Base-by-base conservation (phyloP, 1,140 invertebrate species). In the Triops longicaudatus region DNA sequence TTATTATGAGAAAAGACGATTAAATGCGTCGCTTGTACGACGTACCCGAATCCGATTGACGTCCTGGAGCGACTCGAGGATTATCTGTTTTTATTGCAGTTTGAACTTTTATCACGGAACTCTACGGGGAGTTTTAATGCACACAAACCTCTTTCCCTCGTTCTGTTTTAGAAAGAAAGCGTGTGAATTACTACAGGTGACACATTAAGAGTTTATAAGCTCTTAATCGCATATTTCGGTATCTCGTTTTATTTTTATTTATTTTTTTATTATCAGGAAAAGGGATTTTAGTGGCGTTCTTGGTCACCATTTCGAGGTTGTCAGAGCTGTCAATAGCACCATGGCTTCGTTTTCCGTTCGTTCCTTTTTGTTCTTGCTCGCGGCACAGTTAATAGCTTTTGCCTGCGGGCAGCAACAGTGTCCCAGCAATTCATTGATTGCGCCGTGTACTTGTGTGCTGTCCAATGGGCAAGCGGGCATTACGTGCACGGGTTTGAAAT, bases 371-470 rank as follows among this genome's bases (percentile, higher is more conserved):
- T 11, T 63, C 31, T 37, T 2, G 31, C 31, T 37, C 2, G 2
- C 31, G 50, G 50, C n/a, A 5, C 22, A 22, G 0, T 63, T 63
- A 14, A 22, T 22, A 63, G 17, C 50, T 63, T n/a, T 63, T 4
- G 6, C 22, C 17, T 5, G 6, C 14, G 50, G 17, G 14, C 50
- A 63, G 50, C 50, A 63, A 63, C 50, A 22, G 50, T 77, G 76
- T 73, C 76, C 76, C 9, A 43, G 73, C 42, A 43, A 26, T 44
- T 72, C 73, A 73, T n/a, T 73, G 10, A 77, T 77, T 73, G 22
- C 76, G 7, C 76, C 76, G 2, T 77, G 76, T 27, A 44, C 50
- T 22, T 77, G 76, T 22, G 50, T 71, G 3, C 28, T 73, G 3
- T 26, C 28, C 14, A 43, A 26, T 26, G 26, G 72, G 9, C 72